Conservation (phyloP, 1,140 invertebrate species). For the Paraescarpia echinospica region DNA sequence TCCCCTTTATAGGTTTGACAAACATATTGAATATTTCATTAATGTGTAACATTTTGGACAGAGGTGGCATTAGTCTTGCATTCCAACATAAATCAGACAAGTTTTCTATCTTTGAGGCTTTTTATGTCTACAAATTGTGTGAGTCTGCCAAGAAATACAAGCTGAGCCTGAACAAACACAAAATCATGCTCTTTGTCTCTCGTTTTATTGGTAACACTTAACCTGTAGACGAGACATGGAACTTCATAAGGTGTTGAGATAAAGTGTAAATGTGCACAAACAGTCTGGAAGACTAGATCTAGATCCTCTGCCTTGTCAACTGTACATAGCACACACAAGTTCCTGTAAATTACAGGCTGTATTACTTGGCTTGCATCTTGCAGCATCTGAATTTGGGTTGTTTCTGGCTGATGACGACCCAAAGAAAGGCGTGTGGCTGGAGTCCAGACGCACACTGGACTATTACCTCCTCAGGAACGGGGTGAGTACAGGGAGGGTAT, state of each 20-base stretch:
- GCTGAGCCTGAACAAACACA: background rate
- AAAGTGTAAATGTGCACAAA: background rate
- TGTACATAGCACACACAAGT: background rate
- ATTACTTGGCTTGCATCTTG: constrained; percentile 44
- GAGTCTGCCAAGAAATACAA: background rate
- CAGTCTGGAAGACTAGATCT: too few species aligned
- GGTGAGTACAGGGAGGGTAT: constrained; percentile 56
- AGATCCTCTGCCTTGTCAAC: too few species aligned
- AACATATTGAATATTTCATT: background rate
- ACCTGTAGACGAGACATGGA: background rate
- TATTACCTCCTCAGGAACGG: constrained; percentile 96
- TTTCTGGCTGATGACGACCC: constrained; percentile 95
- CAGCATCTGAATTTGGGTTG: constrained; percentile 95
- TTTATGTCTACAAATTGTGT: background rate
- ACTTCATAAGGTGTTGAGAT: background rate
- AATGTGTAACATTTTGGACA: background rate
- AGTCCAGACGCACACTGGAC: constrained; percentile 87
- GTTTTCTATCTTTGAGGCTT: background rate
- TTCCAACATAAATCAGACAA: background rate
- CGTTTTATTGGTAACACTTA: background rate
- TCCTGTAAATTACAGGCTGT: background rate
- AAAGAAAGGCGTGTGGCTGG: constrained; percentile 97
- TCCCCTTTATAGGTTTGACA: background rate
- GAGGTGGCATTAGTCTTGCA: background rate
- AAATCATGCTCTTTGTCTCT: background rate